Evolutionary conservation across 2,888 invertebrate genomes (phyloP).

Genomic region (Taphrorychus bicolor): DNA sequence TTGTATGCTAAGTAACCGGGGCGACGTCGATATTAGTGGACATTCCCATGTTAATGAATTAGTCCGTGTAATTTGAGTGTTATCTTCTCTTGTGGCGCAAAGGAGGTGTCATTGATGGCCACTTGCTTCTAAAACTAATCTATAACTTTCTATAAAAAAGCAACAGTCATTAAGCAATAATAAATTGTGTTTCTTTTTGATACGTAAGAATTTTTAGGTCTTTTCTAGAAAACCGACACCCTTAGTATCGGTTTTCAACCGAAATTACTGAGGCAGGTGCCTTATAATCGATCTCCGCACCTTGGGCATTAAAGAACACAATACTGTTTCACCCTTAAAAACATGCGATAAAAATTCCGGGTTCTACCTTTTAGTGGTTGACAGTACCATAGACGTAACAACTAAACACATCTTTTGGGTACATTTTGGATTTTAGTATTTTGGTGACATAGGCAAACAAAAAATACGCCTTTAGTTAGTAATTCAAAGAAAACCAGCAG

Average conservation of each 20-base stretch:
- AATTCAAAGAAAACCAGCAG: no score
- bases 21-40: neutral
- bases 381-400: constrained; percentile 19
- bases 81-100: neutral
- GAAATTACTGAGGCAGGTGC: constrained; percentile 28
- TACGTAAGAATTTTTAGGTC: neutral
- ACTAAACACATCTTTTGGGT: neutral
- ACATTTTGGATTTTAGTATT: neutral
- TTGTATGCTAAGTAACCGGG: constrained; percentile 26
- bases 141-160: neutral
- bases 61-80: neutral
- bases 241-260: constrained; percentile 22
- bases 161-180: no score
- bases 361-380: constrained; percentile 22
- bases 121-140: neutral
- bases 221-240: constrained; percentile 23
- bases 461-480: neutral
- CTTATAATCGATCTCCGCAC: constrained; percentile 21
- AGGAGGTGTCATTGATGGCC: neutral
- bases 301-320: constrained; percentile 21
- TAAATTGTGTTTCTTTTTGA: neutral
- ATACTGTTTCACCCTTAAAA: constrained; percentile 27
- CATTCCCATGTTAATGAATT: constrained; percentile 4
- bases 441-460: neutral
- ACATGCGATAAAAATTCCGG: constrained; percentile 25